These are phyloP conservation scores for Macrotrachela quadricornifera DNA, from an alignment of 1,140 invertebrate genomes.

Conservation along the genomic window DNA sequence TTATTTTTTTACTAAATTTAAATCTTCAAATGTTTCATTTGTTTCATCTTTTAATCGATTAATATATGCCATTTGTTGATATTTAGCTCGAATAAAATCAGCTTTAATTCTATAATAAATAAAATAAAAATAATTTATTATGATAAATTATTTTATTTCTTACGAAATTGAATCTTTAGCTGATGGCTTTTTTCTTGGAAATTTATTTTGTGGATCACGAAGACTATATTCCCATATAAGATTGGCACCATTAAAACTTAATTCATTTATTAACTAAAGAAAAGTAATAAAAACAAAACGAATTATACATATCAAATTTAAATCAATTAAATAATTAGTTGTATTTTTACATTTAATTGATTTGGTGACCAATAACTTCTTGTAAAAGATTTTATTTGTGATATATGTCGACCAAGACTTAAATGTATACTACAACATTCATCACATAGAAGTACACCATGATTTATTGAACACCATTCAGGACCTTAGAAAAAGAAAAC, in stretches of 20 bases:
- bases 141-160: no score
- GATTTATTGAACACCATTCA: conserved; percentile 79
- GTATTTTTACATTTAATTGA: conserved; percentile 47
- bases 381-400: conserved; percentile 71
- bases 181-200: no score
- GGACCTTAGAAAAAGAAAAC: neutral
- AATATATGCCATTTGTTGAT: conserved; percentile 64
- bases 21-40: conserved; percentile 24
- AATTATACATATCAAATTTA: neutral
- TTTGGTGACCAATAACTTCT: conserved; percentile 66
- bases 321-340: neutral
- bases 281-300: neutral
- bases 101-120: conserved; percentile 38
- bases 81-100: conserved; percentile 81
- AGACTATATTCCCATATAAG: no score
- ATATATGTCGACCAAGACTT: conserved; percentile 79
- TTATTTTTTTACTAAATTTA: neutral
- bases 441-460: conserved; percentile 76
- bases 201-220: no score
- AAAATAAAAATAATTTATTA: no score
- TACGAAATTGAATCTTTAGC: no score
- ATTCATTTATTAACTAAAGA: neutral
- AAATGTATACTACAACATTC: conserved; percentile 90
- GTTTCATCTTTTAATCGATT: conserved; percentile 41
- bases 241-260: no score